Conservation (phyloP, 1,140 invertebrate species). For the Drosophila parabipectinata region DNA sequence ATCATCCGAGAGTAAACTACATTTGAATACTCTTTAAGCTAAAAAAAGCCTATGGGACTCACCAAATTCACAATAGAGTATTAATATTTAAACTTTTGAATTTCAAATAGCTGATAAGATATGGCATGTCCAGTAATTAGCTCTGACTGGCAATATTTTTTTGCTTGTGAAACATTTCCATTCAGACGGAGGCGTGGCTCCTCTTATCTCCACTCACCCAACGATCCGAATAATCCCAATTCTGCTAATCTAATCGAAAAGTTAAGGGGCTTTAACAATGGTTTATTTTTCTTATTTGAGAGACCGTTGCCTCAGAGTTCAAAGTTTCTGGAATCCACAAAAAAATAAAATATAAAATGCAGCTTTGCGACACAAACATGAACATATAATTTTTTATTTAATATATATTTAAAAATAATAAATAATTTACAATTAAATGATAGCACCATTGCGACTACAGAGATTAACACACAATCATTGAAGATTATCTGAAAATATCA, state of each 20-base stretch:
- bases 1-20: background rate
- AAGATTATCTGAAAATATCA: constrained; percentile 18
- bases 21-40: constrained; percentile 10
- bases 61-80: background rate
- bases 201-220: constrained; percentile 25
- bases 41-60: background rate
- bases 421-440: background rate
- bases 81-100: background rate
- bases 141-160: constrained; percentile 26
- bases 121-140: constrained; percentile 31
- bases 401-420: too few species aligned
- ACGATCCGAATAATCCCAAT: constrained; percentile 2
- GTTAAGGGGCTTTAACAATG: background rate
- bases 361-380: background rate
- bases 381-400: too few species aligned
- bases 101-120: constrained; percentile 35
- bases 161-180: constrained; percentile 43
- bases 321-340: constrained; percentile 12
- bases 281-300: background rate
- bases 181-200: constrained; percentile 43
- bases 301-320: constrained; percentile 2
- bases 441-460: background rate
- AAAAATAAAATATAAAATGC: background rate
- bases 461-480: constrained; percentile 8
- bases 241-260: constrained; percentile 25